Percentiles rank a stretch among this genome's conserved stretches.
Conservation (phyloP, 2,797 vertebrate genomes). For the Aldrovandia affinis region DNA sequence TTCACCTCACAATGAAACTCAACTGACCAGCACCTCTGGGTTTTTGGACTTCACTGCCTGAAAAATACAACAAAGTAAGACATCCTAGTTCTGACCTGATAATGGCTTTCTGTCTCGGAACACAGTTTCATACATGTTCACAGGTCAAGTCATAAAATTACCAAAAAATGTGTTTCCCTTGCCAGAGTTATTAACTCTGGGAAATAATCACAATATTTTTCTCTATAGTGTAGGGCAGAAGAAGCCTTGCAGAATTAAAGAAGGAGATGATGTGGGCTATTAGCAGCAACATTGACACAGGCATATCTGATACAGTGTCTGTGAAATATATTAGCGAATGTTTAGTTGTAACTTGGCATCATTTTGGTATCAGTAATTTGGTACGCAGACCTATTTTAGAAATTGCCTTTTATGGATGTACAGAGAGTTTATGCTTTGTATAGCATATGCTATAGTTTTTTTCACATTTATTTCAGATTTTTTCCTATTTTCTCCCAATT, state of each 20-base stretch:
- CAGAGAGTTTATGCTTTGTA: too few species aligned
- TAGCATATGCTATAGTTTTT: too few species aligned
- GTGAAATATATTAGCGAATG: too few species aligned
- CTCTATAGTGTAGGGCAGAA: slow-evolving; percentile 24
- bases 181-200: slow-evolving; percentile 13
- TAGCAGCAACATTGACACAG: slow-evolving; percentile 77
- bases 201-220: slow-evolving; percentile 37
- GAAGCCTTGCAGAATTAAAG: slow-evolving; percentile 65
- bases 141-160: too few species aligned
- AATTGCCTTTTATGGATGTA: too few species aligned
- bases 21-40: background rate
- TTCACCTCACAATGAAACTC: background rate
- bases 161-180: slow-evolving; percentile 5
- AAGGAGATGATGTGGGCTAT: slow-evolving; percentile 67
- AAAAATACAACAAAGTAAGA: background rate
- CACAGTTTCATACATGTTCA: background rate
- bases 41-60: background rate
- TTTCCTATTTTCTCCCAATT: too few species aligned
- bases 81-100: background rate
- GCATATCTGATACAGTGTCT: slow-evolving; percentile 81
- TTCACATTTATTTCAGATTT: too few species aligned
- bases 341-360: too few species aligned
- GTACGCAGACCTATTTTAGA: too few species aligned
- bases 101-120: background rate
- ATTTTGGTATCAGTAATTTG: too few species aligned